Evolutionary conservation across 2,888 invertebrate species (phyloP).

Genomic region (Calliphora vomitoria): DNA sequence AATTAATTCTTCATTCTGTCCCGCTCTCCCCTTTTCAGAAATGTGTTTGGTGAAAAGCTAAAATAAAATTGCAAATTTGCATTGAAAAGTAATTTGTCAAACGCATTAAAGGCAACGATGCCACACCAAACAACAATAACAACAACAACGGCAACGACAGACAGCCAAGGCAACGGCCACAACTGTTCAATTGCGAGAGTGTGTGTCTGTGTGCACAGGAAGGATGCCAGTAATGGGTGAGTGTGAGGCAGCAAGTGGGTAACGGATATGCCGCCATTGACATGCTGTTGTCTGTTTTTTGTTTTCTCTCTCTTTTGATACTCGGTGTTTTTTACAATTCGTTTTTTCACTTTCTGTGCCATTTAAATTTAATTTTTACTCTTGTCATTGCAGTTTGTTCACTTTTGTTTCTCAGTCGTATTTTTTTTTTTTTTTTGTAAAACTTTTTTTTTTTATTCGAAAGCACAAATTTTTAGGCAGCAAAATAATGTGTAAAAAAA

Average conservation of each 20-base stretch:
- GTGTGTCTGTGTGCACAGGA: slow-evolving; percentile 12
- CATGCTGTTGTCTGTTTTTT: slow-evolving; percentile 61
- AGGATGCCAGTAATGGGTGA: slow-evolving; percentile 42
- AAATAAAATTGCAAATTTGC: slow-evolving; percentile 76
- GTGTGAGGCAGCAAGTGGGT: slow-evolving; percentile 31
- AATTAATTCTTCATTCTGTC: slow-evolving; percentile 62
- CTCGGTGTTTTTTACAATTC: slow-evolving; percentile 40
- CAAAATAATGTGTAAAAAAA: slow-evolving; percentile 60
- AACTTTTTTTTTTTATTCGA: slow-evolving; percentile 26
- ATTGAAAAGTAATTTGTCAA: slow-evolving; percentile 79
- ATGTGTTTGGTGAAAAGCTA: slow-evolving; percentile 34
- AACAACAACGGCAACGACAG: neutral
- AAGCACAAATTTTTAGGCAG: slow-evolving; percentile 64
- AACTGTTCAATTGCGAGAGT: slow-evolving; percentile 38
- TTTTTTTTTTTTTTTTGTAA: slow-evolving; percentile 67
- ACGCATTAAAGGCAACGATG: slow-evolving; percentile 76
- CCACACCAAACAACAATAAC: slow-evolving; percentile 28
- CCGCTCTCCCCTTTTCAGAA: neutral
- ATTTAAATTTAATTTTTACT: slow-evolving; percentile 79
- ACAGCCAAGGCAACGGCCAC: slow-evolving; percentile 25
- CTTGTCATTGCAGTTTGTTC: slow-evolving; percentile 74
- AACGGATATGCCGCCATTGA: slow-evolving; percentile 73
- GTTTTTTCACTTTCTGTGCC: slow-evolving; percentile 77
- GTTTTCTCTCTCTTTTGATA: slow-evolving; percentile 77
- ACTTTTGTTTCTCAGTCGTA: slow-evolving; percentile 41